Evolutionary conservation across 2,888 invertebrate species (phyloP), one percentile per base, ranked within the genome.

Genomic region (Ochropacha duplaris): DNA sequence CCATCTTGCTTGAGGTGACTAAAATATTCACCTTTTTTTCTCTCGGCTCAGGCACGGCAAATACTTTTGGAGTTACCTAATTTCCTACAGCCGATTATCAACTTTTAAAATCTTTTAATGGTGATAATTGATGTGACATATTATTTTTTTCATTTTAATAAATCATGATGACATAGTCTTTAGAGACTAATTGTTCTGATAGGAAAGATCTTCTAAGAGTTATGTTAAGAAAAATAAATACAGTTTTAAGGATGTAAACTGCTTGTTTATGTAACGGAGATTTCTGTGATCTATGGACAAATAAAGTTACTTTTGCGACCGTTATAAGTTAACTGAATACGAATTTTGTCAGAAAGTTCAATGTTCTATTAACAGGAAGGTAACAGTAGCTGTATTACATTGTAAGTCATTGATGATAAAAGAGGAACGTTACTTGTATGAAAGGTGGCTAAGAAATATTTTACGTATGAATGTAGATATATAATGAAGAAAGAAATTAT

Each of bases 1-100:
- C 65, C 75, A 74, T 71, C 68, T 14, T 34, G 52, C 28, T 22
- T 12, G 56, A 56, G 52, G 54, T 57, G 57, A 49, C 50, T 59
- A 58, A 64, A 66, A 54, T 55, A 50, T 36, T 49, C 34, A 58
- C 52, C 34, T 58, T 66, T 66, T n/a, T 64, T 51, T 59, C 36
- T 56, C 59, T 56, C 59, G 28, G 22, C 28, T 16, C 34, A 34
- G 34, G 57, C 28, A 14, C 44, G 44, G 9, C 50, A 22, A 50
- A 52, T 34, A 31, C 19, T 31, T 52, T 52, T 22, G 52, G 52
- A 19, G 22, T n/a, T 31, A 34, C 22, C 19, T 8, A 28, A 52
- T 52, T 19, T 19, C 9, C 14, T n/a, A 11, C n/a, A 28, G 4
- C 16, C n/a, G 22, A 50, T 50, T 22, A 24, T n/a, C n/a, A n/a